phyloP scores from a whole-genome alignment of 2,113 vertebrate genomes.

The Dermatemys mawii region DNA sequence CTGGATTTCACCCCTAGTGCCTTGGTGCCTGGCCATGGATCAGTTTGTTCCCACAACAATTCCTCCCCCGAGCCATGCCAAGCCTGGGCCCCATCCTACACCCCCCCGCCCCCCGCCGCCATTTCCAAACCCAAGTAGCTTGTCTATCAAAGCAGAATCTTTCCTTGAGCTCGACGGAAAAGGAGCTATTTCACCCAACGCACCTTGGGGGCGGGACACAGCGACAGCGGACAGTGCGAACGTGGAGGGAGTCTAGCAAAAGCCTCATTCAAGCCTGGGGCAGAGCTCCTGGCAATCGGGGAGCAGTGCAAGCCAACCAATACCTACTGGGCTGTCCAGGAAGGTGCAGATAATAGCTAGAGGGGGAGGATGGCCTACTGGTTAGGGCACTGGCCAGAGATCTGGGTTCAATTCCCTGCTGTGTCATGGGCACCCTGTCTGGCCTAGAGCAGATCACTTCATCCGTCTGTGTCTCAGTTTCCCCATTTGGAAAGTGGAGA shows the following conservation, averaged over 20 bases:
- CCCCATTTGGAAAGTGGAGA: neutral
- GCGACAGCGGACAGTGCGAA: neutral
- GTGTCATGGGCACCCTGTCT: neutral
- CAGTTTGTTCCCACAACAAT: neutral
- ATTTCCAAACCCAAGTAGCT: neutral
- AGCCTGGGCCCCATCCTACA: neutral
- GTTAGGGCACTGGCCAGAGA: neutral
- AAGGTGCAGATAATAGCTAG: neutral
- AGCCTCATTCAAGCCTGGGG: neutral
- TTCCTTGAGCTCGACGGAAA: neutral
- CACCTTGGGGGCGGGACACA: neutral
- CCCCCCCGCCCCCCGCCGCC: too few relatives aligned
- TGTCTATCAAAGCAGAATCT: neutral
- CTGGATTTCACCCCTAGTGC: neutral
- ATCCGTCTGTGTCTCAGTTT: neutral
- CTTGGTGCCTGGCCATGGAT: too few relatives aligned
- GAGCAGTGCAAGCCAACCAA: neutral
- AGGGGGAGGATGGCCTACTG: neutral
- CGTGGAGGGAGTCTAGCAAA: too few relatives aligned
- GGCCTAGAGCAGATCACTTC: neutral
- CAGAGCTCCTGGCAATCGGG: neutral
- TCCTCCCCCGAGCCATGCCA: too few relatives aligned
- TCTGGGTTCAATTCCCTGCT: too few relatives aligned
- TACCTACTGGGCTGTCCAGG: neutral
- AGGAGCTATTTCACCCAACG: neutral